Evolutionary conservation across 2,113 vertebrate species (phyloP).

Genomic region (Phylloscopus whistleri): DNA sequence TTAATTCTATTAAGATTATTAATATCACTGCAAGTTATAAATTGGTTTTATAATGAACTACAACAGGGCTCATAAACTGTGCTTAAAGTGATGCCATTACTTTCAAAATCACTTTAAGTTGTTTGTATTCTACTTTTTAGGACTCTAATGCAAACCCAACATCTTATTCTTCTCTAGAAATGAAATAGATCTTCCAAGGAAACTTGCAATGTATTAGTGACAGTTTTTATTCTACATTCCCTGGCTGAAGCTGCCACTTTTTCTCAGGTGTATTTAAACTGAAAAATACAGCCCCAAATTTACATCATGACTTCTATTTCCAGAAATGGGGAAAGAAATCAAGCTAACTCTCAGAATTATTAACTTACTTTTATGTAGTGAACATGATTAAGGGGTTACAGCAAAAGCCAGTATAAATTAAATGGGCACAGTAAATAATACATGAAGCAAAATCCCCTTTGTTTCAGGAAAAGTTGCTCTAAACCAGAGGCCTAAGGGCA

Average conservation of each 20-base stretch:
- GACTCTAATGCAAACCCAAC: neutral
- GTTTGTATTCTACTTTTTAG: neutral
- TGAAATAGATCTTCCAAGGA: neutral
- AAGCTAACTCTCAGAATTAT: neutral
- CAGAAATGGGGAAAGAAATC: neutral
- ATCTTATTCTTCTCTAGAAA: neutral
- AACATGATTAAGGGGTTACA: slow-evolving; percentile 5
- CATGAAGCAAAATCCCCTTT: slow-evolving; percentile 27
- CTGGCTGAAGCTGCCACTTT: neutral
- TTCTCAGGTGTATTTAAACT: neutral
- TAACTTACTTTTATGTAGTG: neutral
- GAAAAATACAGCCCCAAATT: neutral
- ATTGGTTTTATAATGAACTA: slow-evolving; percentile 56
- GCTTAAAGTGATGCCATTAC: slow-evolving; percentile 61
- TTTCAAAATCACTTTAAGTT: slow-evolving; percentile 40
- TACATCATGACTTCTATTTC: neutral
- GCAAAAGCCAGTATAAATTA: slow-evolving; percentile 35
- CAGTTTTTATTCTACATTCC: neutral
- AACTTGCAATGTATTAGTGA: neutral
- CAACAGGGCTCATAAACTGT: slow-evolving; percentile 64
- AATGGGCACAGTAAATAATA: slow-evolving; percentile 24
- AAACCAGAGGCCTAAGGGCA: neutral
- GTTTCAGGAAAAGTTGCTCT: slow-evolving; percentile 12
- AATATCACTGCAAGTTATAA: slow-evolving; percentile 55
- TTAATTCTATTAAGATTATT: slow-evolving; percentile 65